A percentile compares a stretch with the other conserved stretches of the same genome.
Evolutionary conservation across 2,888 invertebrate genomes (phyloP).

Genomic region (Rutpela maculata): DNA sequence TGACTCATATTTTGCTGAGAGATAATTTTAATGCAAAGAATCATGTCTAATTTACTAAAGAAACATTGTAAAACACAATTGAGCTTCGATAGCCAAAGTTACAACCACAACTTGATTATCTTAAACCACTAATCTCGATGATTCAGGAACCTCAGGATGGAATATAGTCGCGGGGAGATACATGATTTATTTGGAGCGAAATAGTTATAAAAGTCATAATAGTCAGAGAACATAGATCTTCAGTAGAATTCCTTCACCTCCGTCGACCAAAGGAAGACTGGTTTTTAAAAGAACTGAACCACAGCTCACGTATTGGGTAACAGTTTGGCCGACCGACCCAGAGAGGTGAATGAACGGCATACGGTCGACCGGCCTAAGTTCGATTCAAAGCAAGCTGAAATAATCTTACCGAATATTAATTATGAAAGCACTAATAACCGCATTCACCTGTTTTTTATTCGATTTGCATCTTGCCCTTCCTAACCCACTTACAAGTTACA

Average conservation of each 20-base stretch:
- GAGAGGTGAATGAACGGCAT: conserved; percentile 34
- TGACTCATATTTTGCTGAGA: too few relatives aligned
- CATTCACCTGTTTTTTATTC: conserved; percentile 53
- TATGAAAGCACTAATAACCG: conserved; percentile 49
- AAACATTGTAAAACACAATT: too few relatives aligned
- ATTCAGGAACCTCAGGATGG: neutral
- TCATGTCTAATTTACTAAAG: too few relatives aligned
- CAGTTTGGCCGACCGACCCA: conserved; percentile 24
- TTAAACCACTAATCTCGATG: neutral
- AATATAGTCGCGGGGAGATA: neutral
- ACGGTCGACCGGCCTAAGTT: conserved; percentile 10
- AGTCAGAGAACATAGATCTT: neutral
- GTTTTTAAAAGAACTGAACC: conserved; percentile 7
- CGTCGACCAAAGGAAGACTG: conserved; percentile 7
- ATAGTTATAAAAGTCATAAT: neutral
- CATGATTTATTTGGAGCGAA: neutral
- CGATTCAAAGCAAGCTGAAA: conserved; percentile 12
- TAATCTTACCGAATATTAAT: conserved; percentile 53
- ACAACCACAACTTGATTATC: neutral
- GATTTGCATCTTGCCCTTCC: conserved; percentile 29
- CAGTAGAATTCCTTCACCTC: neutral
- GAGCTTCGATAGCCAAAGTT: neutral
- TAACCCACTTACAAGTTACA: conserved; percentile 36
- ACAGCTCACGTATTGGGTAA: conserved; percentile 14
- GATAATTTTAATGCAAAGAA: too few relatives aligned